phyloP scores from a whole-genome alignment of 1,140 invertebrate genomes.

The Psix sp. region DNA sequence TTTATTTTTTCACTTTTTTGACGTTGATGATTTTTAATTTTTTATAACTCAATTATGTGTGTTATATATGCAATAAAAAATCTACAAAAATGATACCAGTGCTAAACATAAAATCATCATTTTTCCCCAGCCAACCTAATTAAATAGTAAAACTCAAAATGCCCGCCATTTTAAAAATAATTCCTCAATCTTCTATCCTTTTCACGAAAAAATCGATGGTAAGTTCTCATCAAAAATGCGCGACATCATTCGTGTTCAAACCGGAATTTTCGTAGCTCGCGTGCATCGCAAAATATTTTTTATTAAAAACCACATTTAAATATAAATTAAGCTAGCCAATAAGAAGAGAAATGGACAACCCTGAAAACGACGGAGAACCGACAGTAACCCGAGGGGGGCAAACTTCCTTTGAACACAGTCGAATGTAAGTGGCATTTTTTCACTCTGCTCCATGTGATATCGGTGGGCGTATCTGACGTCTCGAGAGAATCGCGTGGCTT shows the following conservation, averaged over 20 bases:
- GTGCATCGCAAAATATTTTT: constrained; percentile 10
- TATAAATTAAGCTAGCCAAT: constrained; percentile 26
- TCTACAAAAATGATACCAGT: too few species aligned
- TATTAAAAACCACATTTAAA: constrained; percentile 23
- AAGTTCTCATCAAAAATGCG: constrained; percentile 2
- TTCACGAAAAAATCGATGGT: too few species aligned
- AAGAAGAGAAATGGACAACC: constrained; percentile 32
- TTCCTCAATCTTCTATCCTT: too few species aligned
- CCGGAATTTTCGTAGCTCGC: neutral
- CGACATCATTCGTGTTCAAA: neutral
- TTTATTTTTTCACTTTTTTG: too few species aligned
- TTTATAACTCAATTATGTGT: too few species aligned
- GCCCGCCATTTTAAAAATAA: too few species aligned
- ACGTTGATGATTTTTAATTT: too few species aligned
- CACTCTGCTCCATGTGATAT: constrained; percentile 50
- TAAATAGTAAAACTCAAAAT: too few species aligned
- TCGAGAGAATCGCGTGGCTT: constrained; percentile 53
- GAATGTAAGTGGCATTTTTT: constrained; percentile 59
- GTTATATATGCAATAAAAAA: too few species aligned
- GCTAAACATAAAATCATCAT: too few species aligned
- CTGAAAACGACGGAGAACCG: constrained; percentile 44
- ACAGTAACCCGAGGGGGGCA: constrained; percentile 47
- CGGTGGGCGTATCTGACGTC: constrained; percentile 58
- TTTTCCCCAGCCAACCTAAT: too few species aligned
- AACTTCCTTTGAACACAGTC: constrained; percentile 32